phyloP scores from a whole-genome alignment of 2,113 vertebrate genomes.

The Cheilinus undulatus region DNA sequence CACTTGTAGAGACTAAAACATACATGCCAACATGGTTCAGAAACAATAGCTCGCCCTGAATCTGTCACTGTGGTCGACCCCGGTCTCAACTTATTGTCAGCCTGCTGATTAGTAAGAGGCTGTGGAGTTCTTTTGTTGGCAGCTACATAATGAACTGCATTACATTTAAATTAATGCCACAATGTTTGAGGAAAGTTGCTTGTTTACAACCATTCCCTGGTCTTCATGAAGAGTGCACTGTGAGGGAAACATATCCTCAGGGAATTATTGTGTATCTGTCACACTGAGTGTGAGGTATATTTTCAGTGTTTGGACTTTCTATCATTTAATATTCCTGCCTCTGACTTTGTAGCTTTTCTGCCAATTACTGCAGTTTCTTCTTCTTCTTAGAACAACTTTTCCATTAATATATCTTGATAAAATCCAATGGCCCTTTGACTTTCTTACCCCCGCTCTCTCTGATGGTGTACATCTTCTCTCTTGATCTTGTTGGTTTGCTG shows the following conservation, averaged over 20 bases:
- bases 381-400: conserved; percentile 2
- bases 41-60: not conserved
- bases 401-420: conserved; percentile 5
- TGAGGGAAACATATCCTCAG: not conserved
- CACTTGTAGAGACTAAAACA: not conserved
- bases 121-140: not conserved
- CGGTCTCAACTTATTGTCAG: not conserved
- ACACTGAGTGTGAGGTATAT: not conserved
- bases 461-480: conserved; percentile 19
- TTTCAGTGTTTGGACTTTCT: conserved; percentile 2
- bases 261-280: not conserved
- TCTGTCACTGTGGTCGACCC: not conserved
- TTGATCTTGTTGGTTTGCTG: conserved; percentile 24
- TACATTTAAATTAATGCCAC: not conserved
- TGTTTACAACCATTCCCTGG: conserved; percentile 10
- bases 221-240: not conserved
- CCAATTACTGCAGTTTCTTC: conserved; percentile 6
- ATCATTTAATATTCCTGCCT: not conserved
- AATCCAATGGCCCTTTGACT: conserved; percentile 8
- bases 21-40: not conserved
- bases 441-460: conserved; percentile 5
- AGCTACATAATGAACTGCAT: not conserved
- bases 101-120: not conserved
- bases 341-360: not conserved
- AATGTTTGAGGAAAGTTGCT: not conserved